These are phyloP conservation scores for Doryteuthis pealeii DNA, from an alignment of 1,140 invertebrate genomes.

Conservation along the genomic window DNA sequence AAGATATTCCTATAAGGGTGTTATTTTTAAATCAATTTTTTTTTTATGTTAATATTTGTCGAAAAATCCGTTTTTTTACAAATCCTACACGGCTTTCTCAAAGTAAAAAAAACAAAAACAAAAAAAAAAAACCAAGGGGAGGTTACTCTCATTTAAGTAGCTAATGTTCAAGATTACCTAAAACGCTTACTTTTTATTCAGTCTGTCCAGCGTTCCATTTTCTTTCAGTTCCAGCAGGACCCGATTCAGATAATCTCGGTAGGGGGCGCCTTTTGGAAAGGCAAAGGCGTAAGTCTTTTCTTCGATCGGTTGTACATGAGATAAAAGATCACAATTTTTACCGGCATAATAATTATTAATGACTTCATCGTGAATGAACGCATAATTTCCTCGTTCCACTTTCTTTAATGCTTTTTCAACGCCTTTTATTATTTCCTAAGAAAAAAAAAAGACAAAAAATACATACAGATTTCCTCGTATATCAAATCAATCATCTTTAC, in stretches of 20 bases:
- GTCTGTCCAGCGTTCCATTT: slow-evolving; percentile 84
- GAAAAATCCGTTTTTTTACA: too few relatives aligned
- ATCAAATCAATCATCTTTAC: too few relatives aligned
- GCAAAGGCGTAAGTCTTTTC: slow-evolving; percentile 47
- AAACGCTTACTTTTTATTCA: slow-evolving; percentile 79
- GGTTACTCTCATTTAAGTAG: too few relatives aligned
- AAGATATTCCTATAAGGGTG: too few relatives aligned
- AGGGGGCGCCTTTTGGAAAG: slow-evolving; percentile 65
- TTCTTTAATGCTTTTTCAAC: slow-evolving; percentile 28
- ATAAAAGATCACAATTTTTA: slow-evolving; percentile 44
- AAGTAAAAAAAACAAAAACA: too few relatives aligned
- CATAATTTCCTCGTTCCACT: slow-evolving; percentile 28
- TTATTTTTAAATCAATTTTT: too few relatives aligned
- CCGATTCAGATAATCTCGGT: slow-evolving; percentile 90
- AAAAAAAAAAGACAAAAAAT: slow-evolving; percentile 15
- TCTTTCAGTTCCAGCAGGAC: slow-evolving; percentile 92
- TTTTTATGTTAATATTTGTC: too few relatives aligned
- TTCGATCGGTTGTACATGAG: slow-evolving; percentile 46
- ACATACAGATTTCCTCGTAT: too few relatives aligned
- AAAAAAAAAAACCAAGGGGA: too few relatives aligned
- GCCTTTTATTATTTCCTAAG: background rate
- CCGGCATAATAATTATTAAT: slow-evolving; percentile 46
- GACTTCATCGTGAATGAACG: slow-evolving; percentile 42
- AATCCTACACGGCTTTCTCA: too few relatives aligned
- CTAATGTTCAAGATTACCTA: too few relatives aligned